These are phyloP conservation scores for Sycophaga agraensis DNA, from an alignment of 1,140 invertebrate species.

Conservation along the genomic window DNA sequence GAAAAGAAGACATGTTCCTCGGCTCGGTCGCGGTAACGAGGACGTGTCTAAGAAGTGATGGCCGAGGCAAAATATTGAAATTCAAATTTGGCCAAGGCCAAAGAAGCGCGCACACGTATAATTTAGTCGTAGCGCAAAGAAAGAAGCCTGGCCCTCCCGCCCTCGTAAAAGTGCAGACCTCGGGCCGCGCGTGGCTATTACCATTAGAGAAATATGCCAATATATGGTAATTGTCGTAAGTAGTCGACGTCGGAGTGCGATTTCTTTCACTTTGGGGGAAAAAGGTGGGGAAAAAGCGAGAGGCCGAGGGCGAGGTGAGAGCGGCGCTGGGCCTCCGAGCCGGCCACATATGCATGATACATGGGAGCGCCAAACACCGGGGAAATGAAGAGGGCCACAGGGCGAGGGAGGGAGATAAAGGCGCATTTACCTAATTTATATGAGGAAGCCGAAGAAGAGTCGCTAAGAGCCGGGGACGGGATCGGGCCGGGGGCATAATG, in stretches of 20 bases:
- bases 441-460: no score
- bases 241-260: no score
- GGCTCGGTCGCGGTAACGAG: no score
- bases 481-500: background rate
- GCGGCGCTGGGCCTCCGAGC: background rate
- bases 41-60: no score
- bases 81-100: background rate
- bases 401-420: background rate
- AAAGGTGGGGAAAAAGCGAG: no score
- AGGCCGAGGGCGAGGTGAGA: no score
- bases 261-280: no score
- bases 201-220: constrained; percentile 9
- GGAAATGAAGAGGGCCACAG: background rate
- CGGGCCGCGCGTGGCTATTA: no score
- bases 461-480: no score
- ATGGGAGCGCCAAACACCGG: background rate
- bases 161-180: background rate
- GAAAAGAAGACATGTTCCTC: no score
- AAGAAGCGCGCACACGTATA: background rate
- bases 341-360: constrained; percentile 5
- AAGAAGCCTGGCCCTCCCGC: no score
- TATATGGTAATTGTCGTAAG: constrained; percentile 10
- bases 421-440: constrained; percentile 17
- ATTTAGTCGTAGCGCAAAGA: background rate
- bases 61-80: background rate